Percentiles rank a stretch among this genome's conserved stretches.
These are phyloP conservation scores for Cephus spinipes DNA, from an alignment of 2,888 invertebrate species.

Conservation along the genomic window DNA sequence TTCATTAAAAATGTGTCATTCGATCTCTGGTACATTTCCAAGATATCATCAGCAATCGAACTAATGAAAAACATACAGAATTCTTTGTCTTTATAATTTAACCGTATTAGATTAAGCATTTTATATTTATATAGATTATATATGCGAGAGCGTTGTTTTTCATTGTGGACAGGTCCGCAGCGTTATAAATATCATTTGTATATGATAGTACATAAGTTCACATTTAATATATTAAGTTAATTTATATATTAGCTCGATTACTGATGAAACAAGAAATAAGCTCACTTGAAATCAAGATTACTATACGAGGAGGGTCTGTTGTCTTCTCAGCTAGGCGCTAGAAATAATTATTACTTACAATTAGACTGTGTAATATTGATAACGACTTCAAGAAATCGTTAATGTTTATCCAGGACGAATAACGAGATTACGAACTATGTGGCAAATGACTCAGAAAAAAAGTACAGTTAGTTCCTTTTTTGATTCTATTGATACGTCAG, in stretches of 20 bases:
- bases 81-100: conserved; percentile 26
- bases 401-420: not conserved
- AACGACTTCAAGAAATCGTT: not conserved
- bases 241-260: conserved; percentile 36
- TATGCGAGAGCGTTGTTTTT: conserved; percentile 42
- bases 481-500: not conserved
- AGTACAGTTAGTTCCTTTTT: not conserved
- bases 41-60: conserved; percentile 22
- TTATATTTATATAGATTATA: conserved; percentile 35
- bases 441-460: not conserved
- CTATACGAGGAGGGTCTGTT: conserved; percentile 27
- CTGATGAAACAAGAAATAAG: conserved; percentile 21
- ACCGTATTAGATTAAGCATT: conserved; percentile 29
- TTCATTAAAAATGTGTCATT: not conserved
- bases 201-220: conserved; percentile 41
- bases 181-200: conserved; percentile 50
- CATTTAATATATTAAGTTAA: conserved; percentile 44
- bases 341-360: not conserved
- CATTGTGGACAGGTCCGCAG: conserved; percentile 53
- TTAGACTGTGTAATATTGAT: not conserved
- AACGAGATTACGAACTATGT: not conserved
- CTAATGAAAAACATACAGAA: conserved; percentile 10
- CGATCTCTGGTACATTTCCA: conserved; percentile 25
- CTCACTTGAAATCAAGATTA: conserved; percentile 45
- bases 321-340: not conserved